Percentiles rank a stretch among this genome's conserved stretches.
phyloP scores from a whole-genome alignment of 2,113 vertebrate species.

The Gavialis gangeticus region DNA sequence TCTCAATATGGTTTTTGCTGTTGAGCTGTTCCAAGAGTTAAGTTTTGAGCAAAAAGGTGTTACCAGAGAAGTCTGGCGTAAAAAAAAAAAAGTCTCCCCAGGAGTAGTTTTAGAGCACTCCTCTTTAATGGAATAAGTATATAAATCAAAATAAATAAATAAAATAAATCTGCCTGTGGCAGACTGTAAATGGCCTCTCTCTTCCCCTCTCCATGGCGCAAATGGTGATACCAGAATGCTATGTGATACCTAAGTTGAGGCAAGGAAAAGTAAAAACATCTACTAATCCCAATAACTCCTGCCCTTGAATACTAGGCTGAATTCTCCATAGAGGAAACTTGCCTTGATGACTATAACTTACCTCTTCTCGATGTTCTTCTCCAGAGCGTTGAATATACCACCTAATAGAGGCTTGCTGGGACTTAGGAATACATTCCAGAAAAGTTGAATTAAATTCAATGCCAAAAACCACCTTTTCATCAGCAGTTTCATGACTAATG shows the following conservation, averaged over 20 bases:
- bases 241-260: constrained; percentile 39
- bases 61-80: background rate
- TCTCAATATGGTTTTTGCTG: background rate
- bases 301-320: constrained; percentile 32
- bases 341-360: constrained; percentile 74
- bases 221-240: constrained; percentile 46
- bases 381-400: constrained; percentile 92
- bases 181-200: constrained; percentile 22
- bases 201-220: background rate
- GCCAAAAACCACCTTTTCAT: constrained; percentile 95
- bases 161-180: constrained; percentile 17
- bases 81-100: background rate
- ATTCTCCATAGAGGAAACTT: constrained; percentile 34
- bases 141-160: constrained; percentile 18
- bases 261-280: constrained; percentile 43
- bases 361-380: constrained; percentile 92
- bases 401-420: constrained; percentile 93
- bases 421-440: constrained; percentile 96
- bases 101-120: background rate
- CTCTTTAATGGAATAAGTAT: background rate
- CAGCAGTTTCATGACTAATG: constrained; percentile 85
- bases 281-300: constrained; percentile 34
- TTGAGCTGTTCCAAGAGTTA: background rate
- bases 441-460: constrained; percentile 98
- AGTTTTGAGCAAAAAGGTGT: background rate